A percentile compares a stretch with the other conserved stretches of the same genome.
phyloP scores from a whole-genome alignment of 2,113 vertebrate genomes.

The Aramus guarauna region DNA sequence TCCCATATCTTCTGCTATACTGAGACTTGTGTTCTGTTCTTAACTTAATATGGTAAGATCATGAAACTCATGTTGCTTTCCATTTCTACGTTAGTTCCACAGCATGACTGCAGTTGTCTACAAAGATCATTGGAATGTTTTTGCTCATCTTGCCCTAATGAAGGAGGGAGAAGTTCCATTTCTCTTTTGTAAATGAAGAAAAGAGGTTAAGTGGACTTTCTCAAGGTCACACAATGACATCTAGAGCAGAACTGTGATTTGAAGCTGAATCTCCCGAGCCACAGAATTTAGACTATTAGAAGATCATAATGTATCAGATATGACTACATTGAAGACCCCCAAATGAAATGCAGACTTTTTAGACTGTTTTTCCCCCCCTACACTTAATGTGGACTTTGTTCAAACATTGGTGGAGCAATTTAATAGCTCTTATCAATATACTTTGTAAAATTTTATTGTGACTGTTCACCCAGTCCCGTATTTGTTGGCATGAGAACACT shows the following conservation, averaged over 20 bases:
- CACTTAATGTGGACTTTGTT: neutral
- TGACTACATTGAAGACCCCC: neutral
- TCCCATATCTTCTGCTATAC: neutral
- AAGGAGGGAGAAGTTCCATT: neutral
- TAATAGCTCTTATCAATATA: neutral
- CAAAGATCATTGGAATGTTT: neutral
- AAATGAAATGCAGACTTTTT: neutral
- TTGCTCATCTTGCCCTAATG: neutral
- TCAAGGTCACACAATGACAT: neutral
- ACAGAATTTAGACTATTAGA: neutral
- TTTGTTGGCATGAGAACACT: neutral
- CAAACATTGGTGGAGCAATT: neutral
- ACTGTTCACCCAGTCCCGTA: neutral
- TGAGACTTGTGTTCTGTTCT: neutral
- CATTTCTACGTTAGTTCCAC: neutral
- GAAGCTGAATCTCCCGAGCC: neutral
- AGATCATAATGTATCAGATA: neutral
- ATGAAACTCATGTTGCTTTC: neutral
- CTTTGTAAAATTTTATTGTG: neutral
- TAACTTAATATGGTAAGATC: neutral
- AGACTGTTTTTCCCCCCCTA: accelerated
- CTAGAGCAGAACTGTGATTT: neutral
- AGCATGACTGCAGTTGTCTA: neutral
- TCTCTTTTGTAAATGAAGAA: neutral
- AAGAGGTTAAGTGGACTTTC: neutral